Evolutionary conservation across 2,888 invertebrate genomes (phyloP).

Genomic region (Scelioninae gen. 1): DNA sequence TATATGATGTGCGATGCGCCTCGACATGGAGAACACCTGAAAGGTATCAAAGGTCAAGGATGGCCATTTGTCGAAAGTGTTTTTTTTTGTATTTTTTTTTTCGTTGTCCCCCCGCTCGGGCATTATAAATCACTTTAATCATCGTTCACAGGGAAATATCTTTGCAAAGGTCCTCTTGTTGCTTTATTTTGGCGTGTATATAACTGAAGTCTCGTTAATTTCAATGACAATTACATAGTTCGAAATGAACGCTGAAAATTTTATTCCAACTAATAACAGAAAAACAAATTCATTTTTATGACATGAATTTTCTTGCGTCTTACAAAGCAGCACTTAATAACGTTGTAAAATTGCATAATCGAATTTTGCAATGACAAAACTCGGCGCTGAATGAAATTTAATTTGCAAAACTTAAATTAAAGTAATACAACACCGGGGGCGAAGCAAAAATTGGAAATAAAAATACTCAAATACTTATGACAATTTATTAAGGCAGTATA

Average conservation of each 20-base stretch:
- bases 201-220: slow-evolving; percentile 1
- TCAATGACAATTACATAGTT: background rate
- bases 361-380: background rate
- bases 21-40: slow-evolving; percentile 69
- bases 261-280: too few species aligned
- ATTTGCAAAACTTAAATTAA: slow-evolving; percentile 5
- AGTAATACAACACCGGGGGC: background rate
- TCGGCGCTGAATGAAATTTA: background rate
- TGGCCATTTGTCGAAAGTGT: slow-evolving; percentile 56
- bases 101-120: slow-evolving; percentile 20
- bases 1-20: slow-evolving; percentile 65
- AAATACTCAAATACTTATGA: slow-evolving; percentile 22
- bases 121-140: slow-evolving; percentile 51
- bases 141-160: slow-evolving; percentile 23
- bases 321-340: background rate
- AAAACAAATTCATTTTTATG: background rate
- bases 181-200: background rate
- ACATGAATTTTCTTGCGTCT: background rate
- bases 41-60: slow-evolving; percentile 70
- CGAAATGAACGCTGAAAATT: background rate
- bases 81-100: slow-evolving; percentile 32
- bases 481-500: slow-evolving; percentile 37
- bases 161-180: slow-evolving; percentile 19
- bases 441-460: background rate
- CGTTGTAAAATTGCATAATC: background rate